phyloP scores from a whole-genome alignment of 2,797 vertebrate genomes.

The Enteromius anoplus region DNA sequence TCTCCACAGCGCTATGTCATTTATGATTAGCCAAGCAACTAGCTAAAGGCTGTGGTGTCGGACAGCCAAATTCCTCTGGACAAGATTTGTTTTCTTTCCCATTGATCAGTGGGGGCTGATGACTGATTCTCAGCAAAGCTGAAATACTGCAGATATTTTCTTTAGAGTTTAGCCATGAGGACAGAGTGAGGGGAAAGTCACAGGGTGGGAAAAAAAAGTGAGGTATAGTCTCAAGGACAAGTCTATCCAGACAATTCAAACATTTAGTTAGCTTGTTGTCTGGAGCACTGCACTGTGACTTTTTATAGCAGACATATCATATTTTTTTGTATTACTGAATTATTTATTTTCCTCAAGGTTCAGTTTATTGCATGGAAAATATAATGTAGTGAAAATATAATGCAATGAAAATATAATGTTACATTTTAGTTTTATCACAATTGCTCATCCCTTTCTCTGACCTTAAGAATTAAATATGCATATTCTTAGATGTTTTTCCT shows the following conservation, averaged over 20 bases:
- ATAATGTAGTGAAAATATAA: too few relatives aligned
- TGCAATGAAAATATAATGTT: too few relatives aligned
- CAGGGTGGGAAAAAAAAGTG: conserved; percentile 60
- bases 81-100: conserved; percentile 77
- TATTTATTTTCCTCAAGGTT: neutral
- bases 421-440: neutral
- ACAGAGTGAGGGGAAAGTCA: conserved; percentile 66
- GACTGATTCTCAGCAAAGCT: conserved; percentile 75
- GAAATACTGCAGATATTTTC: conserved; percentile 75
- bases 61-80: conserved; percentile 73
- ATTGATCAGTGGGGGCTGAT: conserved; percentile 75
- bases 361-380: neutral
- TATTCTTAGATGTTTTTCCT: neutral
- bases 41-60: conserved; percentile 39
- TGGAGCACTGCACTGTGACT: conserved; percentile 6
- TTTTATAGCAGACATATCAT: neutral
- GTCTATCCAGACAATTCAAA: conserved; percentile 51
- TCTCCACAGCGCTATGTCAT: conserved; percentile 28
- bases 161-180: conserved; percentile 72
- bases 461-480: neutral
- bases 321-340: neutral
- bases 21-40: conserved; percentile 34
- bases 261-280: conserved; percentile 46
- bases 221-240: conserved; percentile 45
- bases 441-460: neutral